Percentiles rank a stretch among this genome's conserved stretches.
phyloP scores from a whole-genome alignment of 2,888 invertebrate genomes.

The Hipparchia semele region DNA sequence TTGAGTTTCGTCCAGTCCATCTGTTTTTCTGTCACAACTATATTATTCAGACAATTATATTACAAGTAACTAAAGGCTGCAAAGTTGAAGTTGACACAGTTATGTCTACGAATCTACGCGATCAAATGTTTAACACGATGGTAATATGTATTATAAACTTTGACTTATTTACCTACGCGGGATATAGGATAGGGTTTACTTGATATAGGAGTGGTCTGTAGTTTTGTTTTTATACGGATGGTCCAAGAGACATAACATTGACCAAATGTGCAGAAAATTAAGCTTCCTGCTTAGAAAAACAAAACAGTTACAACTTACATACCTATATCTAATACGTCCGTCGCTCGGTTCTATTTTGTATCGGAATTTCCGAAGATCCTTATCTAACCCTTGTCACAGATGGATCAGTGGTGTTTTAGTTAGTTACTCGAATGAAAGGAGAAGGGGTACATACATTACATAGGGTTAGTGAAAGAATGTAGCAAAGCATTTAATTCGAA shows the following conservation, averaged over 20 bases:
- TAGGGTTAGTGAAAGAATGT: conserved; percentile 30
- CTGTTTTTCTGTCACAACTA: too few relatives aligned
- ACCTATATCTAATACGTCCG: background rate
- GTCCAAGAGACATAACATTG: conserved; percentile 19
- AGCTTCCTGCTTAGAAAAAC: conserved; percentile 29
- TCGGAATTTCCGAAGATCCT: conserved; percentile 46
- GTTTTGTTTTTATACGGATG: background rate
- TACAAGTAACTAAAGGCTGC: too few relatives aligned
- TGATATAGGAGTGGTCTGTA: too few relatives aligned
- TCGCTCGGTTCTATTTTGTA: conserved; percentile 31
- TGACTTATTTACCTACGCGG: too few relatives aligned
- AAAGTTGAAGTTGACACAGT: too few relatives aligned
- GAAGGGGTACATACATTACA: conserved; percentile 32
- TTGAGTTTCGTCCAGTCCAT: too few relatives aligned
- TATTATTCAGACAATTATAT: too few relatives aligned
- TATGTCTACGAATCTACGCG: too few relatives aligned
- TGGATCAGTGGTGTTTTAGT: conserved; percentile 44
- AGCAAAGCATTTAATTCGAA: conserved; percentile 29
- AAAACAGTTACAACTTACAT: conserved; percentile 22
- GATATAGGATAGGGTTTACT: too few relatives aligned
- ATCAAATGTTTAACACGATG: too few relatives aligned
- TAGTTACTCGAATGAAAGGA: conserved; percentile 41
- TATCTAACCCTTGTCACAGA: conserved; percentile 50
- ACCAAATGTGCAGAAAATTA: conserved; percentile 39
- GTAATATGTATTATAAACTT: too few relatives aligned